A percentile compares a stretch with the other conserved stretches of the same genome.
Conservation (phyloP, 2,797 vertebrate genomes). For the Argya squamiceps region DNA sequence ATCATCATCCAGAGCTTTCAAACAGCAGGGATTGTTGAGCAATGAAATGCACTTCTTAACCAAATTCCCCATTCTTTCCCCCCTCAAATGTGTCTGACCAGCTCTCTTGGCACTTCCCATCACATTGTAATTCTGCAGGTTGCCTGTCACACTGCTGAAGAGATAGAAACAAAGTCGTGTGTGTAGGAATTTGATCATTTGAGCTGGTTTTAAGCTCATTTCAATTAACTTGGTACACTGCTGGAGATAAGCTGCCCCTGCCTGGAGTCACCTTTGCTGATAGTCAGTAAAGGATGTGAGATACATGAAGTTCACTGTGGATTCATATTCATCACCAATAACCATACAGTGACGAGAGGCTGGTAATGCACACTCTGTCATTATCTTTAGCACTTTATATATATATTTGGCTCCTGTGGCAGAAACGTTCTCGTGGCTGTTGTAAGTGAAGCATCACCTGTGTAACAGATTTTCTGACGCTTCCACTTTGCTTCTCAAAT, state of each 20-base stretch:
- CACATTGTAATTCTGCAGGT: background rate
- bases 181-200: conserved; percentile 6
- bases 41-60: background rate
- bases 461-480: conserved; percentile 58
- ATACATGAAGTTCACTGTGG: background rate
- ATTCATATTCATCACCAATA: background rate
- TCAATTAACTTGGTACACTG: conserved; percentile 53
- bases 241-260: conserved; percentile 23
- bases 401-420: conserved; percentile 59
- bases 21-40: background rate
- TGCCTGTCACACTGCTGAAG: background rate
- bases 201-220: conserved; percentile 50
- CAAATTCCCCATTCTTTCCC: background rate
- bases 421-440: conserved; percentile 47
- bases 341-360: background rate
- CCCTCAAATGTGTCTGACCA: background rate
- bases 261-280: conserved; percentile 49
- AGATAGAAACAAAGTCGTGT: conserved; percentile 1
- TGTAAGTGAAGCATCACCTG: conserved; percentile 65
- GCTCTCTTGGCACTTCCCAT: background rate
- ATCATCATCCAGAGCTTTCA: background rate
- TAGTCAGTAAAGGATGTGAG: background rate
- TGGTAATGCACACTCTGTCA: conserved; percentile 52
- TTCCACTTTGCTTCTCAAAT: conserved; percentile 26
- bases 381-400: conserved; percentile 65